A percentile compares a stretch with the other conserved stretches of the same genome.
phyloP scores from a whole-genome alignment of 1,140 invertebrate species.

The Nixonia krombeini region DNA sequence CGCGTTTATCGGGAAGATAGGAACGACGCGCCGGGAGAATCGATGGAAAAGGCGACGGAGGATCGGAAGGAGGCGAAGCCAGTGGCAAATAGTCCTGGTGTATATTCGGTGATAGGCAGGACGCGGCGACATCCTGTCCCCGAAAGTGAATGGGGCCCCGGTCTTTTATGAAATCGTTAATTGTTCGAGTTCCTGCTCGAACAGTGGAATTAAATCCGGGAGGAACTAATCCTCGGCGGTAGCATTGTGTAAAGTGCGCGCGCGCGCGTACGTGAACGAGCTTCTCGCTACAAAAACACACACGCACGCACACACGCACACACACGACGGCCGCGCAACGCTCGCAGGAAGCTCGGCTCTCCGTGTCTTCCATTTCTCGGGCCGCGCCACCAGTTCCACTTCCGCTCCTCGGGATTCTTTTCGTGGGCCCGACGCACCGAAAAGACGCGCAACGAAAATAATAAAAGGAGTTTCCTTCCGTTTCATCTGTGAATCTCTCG shows the following conservation, averaged over 20 bases:
- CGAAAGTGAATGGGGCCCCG: slow-evolving; percentile 54
- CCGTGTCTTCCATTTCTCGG: slow-evolving; percentile 5
- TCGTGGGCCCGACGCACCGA: slow-evolving; percentile 37
- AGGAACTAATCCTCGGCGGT: slow-evolving; percentile 61
- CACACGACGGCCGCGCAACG: too few species aligned
- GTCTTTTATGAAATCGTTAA: slow-evolving; percentile 66
- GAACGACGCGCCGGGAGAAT: too few species aligned
- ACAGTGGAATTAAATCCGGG: slow-evolving; percentile 63
- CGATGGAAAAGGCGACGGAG: slow-evolving; percentile 9
- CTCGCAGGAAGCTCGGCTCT: slow-evolving; percentile 22
- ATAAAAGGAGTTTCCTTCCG: slow-evolving; percentile 67
- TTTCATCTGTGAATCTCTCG: slow-evolving; percentile 51
- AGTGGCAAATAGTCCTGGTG: too few species aligned
- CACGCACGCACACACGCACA: too few species aligned
- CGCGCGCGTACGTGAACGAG: slow-evolving; percentile 31
- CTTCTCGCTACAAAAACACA: too few species aligned
- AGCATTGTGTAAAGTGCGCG: slow-evolving; percentile 52
- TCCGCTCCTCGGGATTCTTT: slow-evolving; percentile 18
- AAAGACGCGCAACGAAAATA: slow-evolving; percentile 57
- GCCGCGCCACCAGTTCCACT: slow-evolving; percentile 1
- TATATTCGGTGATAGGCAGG: slow-evolving; percentile 34
- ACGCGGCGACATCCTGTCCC: slow-evolving; percentile 63
- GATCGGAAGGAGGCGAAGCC: not conserved
- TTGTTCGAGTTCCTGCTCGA: slow-evolving; percentile 66
- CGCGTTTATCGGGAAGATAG: too few species aligned